Base-by-base conservation (phyloP, 2,888 invertebrate species). In the Drosophila rubida region DNA sequence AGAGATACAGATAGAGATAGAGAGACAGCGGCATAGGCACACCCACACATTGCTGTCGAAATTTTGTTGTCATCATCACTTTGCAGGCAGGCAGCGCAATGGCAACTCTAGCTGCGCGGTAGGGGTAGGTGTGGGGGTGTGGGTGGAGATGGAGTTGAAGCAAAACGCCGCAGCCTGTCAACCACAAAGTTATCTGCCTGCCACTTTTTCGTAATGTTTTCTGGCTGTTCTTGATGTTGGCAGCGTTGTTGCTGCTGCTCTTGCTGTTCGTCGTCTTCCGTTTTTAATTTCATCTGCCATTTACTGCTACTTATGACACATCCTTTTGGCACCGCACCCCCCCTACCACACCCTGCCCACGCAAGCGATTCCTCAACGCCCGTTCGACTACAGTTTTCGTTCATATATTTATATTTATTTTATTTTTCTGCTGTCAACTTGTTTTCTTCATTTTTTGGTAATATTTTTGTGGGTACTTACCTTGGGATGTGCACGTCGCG, bases 401-500 rank as follows among this genome's bases (percentile, higher is more conserved):
- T 32, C 32, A 32, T 32, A 32, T 32, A 32, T 32, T 32, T 32
- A 32, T 32, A 11, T 32, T 32, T n/a, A n/a, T n/a, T 42, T 67
- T 46, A 69, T 66, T 27, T 69, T 62, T 27, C 48, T 51, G n/a
- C 2, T 32, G 6, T 14, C 19, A 16, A 13, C 5, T 11, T 32
- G n/a, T 42, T 27, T 42, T 13, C n/a, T 19, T 30, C 16, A 27
- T 39, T 37, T 16, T 59, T 50, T 69, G 65, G 61, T 61, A 70
- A 72, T 68, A 78, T 63, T 74, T 75, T 69, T 67, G 65, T 61
- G 53, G 76, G 69, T 90, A 92, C 96, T 96, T 94, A 98, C 98
- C 96, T 98, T 98, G 93, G 98, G 98, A 94, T 98, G 98, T 94
- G 98, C 97, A 95, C 98, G 95, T 94, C 99, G 96, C 89, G 99